These are phyloP conservation scores for Rhogogaster chlorosoma DNA, from an alignment of 2,888 invertebrate genomes.

Conservation along the genomic window DNA sequence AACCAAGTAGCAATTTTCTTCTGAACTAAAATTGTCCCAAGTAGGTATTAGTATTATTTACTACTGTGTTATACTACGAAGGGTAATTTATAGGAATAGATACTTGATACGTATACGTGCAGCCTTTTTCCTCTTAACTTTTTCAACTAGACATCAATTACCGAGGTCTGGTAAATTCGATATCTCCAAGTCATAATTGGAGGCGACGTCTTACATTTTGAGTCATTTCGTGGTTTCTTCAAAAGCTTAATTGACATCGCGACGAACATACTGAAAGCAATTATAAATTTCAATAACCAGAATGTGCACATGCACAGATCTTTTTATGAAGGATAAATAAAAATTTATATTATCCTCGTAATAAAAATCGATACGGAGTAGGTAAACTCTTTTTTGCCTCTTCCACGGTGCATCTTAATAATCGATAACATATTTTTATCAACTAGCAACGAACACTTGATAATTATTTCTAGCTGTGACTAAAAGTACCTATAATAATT, in stretches of 20 bases:
- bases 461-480: background rate
- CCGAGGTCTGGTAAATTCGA: conserved; percentile 30
- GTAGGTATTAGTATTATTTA: background rate
- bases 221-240: background rate
- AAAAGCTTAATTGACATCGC: background rate
- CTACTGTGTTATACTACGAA: background rate
- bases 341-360: background rate
- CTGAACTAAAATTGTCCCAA: background rate
- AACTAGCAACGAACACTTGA: background rate
- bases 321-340: background rate
- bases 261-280: background rate
- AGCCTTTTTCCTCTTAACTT: background rate
- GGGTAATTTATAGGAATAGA: conserved; percentile 21
- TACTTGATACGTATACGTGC: conserved; percentile 5
- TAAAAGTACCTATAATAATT: background rate
- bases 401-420: background rate
- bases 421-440: background rate
- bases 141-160: conserved; percentile 39
- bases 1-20: background rate
- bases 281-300: background rate
- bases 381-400: background rate
- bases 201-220: background rate
- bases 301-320: background rate
- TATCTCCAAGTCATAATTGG: conserved; percentile 26
- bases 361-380: background rate